Evolutionary conservation across 2,888 invertebrate genomes (phyloP), one percentile per base, ranked within the genome.

Genomic region (Xestia xanthographa): DNA sequence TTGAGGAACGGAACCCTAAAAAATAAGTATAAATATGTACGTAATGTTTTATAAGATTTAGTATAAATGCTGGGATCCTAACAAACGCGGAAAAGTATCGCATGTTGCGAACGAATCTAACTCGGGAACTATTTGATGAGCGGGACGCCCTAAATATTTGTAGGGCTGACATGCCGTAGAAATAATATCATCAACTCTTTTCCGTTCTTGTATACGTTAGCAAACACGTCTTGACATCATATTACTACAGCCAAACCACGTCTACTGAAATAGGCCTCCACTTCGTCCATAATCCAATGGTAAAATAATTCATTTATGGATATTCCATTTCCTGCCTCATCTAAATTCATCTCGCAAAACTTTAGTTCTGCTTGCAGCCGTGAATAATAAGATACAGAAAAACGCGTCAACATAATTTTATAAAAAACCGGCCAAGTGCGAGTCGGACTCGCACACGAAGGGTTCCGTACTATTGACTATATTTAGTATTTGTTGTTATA

Each of bases 61-160:
- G 34, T 34, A 38, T 43, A 66, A 48, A 34, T 60, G 38, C 20
- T 45, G 6, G 8, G 45, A 63, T 34, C 20, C 22, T 34, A 60
- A 38, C 41, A n/a, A 53, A 38, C 17, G 20, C n/a, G 29, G 20
- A 38, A 70, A 67, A 53, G 41, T 68, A 84, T 80, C 45, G 48
- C 63, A 43, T 75, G 81, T 68, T 60, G 50, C 67, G n/a, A 71
- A 63, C 58, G 20, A 68, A 68, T 75, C 63, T 67, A 74, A 75
- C 65, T 84, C 5, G 5, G 5, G 48, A 80, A 82, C 81, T 75
- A 84, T 84, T 84, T 70, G 74, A 34, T 58, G 34, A 71, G 67
- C 58, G 29, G 22, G 38, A 29, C 14, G 60, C n/a, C 17, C 53
- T 43, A 41, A 65, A 75, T 63, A 77, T 9, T 9, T 3, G 5